These are phyloP conservation scores for Campopleginae sp. DNA, from an alignment of 2,888 invertebrate species.

Conservation along the genomic window DNA sequence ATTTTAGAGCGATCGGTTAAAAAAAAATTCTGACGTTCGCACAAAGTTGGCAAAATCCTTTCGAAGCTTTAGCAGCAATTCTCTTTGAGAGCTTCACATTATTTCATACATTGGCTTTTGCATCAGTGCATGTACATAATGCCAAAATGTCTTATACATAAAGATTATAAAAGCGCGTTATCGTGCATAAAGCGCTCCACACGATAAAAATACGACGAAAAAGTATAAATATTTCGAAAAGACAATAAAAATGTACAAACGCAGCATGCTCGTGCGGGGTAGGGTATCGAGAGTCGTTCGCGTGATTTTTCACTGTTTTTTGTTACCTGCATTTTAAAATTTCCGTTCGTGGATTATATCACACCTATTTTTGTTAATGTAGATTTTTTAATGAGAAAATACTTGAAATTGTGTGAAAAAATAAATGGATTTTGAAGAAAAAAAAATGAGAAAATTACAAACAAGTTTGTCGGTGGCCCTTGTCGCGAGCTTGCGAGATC, in stretches of 20 bases:
- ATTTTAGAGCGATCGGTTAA: not conserved
- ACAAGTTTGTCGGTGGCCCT: not conserved
- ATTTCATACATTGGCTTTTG: not conserved
- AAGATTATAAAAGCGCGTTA: conserved; percentile 26
- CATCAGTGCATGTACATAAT: not conserved
- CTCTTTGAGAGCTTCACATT: conserved; percentile 8
- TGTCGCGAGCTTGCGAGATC: not conserved
- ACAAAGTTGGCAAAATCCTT: not conserved
- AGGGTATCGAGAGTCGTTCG: conserved; percentile 27
- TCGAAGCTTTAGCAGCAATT: not conserved
- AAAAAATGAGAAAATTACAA: not conserved
- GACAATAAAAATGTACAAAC: conserved; percentile 47
- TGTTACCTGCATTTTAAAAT: not conserved
- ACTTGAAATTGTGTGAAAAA: not conserved
- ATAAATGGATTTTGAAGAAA: too few relatives aligned
- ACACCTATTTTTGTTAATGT: not conserved
- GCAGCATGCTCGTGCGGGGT: conserved; percentile 68
- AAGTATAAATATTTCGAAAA: conserved; percentile 7
- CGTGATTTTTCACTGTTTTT: conserved; percentile 20
- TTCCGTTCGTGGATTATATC: not conserved
- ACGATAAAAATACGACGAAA: conserved; percentile 21
- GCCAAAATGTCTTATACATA: not conserved
- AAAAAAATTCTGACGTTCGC: not conserved
- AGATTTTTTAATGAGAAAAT: not conserved
- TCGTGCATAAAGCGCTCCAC: conserved; percentile 52